Conservation (phyloP, 37 sponge, comb jelly and placozoan genomes). For the Spongilla lacustris region DNA sequence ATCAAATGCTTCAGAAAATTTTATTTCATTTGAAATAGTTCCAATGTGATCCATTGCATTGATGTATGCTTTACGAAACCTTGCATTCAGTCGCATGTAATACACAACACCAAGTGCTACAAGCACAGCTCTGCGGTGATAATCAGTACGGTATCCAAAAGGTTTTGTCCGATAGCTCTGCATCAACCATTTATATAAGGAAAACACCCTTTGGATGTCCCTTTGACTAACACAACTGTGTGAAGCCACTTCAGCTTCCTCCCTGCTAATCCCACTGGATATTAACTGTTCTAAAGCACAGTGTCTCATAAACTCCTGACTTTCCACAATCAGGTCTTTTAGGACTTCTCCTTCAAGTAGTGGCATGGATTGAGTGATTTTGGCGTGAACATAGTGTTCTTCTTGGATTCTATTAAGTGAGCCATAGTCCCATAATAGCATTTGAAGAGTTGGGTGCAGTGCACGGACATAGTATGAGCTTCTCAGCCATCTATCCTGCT, state of each 20-base stretch:
- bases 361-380: conserved; percentile 43
- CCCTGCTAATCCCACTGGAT: not conserved
- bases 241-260: conserved; percentile 31
- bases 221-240: conserved; percentile 82
- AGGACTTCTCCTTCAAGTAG: conserved; percentile 39
- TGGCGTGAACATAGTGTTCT: conserved; percentile 76
- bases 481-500: conserved; percentile 72
- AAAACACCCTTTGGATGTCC: conserved; percentile 88
- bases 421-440: conserved; percentile 91
- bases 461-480: conserved; percentile 82
- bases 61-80: conserved; percentile 37
- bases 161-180: conserved; percentile 38
- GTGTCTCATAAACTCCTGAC: conserved; percentile 72
- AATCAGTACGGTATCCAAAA: conserved; percentile 17
- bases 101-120: conserved; percentile 82
- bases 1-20: conserved; percentile 7
- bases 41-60: not conserved
- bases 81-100: conserved; percentile 73
- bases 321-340: conserved; percentile 64
- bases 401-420: conserved; percentile 84
- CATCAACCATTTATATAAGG: conserved; percentile 73
- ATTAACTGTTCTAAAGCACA: conserved; percentile 71
- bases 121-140: conserved; percentile 57
- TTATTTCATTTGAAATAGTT: not conserved
- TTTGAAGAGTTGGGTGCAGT: conserved; percentile 84